These are phyloP conservation scores for Lithophane ornitopus DNA, from an alignment of 2,888 invertebrate species.

Conservation along the genomic window DNA sequence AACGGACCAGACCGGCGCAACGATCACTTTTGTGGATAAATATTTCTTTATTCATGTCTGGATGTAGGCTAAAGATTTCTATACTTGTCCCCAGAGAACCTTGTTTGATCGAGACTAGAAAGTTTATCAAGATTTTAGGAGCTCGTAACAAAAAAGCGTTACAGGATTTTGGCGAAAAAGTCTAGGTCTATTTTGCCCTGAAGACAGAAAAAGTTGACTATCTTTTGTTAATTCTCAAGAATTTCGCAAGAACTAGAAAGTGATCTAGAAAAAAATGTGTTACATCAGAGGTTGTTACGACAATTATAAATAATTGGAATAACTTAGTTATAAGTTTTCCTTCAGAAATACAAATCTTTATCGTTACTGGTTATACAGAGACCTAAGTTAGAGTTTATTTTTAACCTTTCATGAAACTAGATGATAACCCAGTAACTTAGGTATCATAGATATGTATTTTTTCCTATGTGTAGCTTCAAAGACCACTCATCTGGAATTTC, in stretches of 20 bases:
- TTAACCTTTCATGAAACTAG: not conserved
- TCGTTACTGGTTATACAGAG: not conserved
- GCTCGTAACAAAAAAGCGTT: slow-evolving; percentile 28
- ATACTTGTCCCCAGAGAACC: slow-evolving; percentile 44
- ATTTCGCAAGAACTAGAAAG: not conserved
- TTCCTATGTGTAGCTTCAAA: slow-evolving; percentile 23
- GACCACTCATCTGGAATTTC: slow-evolving; percentile 53
- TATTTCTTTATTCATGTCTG: slow-evolving; percentile 60
- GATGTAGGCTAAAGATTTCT: slow-evolving; percentile 46
- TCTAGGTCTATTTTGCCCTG: slow-evolving; percentile 20
- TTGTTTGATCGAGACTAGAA: slow-evolving; percentile 46
- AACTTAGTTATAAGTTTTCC: not conserved
- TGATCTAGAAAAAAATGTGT: slow-evolving; percentile 10
- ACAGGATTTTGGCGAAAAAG: slow-evolving; percentile 15
- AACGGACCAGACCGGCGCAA: slow-evolving; percentile 38
- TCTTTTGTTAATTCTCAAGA: slow-evolving; percentile 10
- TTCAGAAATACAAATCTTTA: not conserved
- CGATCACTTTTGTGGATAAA: slow-evolving; percentile 60
- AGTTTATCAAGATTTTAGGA: slow-evolving; percentile 56
- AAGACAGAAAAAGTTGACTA: not conserved
- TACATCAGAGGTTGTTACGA: not conserved
- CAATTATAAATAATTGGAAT: slow-evolving; percentile 5
- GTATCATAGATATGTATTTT: slow-evolving; percentile 17
- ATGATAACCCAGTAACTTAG: slow-evolving; percentile 7
- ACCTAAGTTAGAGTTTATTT: not conserved